Base-by-base conservation (phyloP, 2,797 vertebrate genomes). In the Ataeniobius toweri region DNA sequence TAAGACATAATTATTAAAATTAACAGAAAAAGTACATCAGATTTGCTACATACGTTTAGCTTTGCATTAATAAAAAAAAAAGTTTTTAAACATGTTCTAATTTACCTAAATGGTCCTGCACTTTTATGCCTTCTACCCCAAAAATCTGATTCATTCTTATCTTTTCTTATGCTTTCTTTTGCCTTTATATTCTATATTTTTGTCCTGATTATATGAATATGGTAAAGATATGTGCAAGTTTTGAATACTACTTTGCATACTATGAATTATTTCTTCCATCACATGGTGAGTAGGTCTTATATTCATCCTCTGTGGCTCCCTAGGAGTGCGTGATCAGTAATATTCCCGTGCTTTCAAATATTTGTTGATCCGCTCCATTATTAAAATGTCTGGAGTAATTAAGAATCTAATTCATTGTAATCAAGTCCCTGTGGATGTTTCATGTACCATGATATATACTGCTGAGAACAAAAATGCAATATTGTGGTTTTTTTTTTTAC, bases 321-420 rank as follows among this genome's bases (percentile, higher is more conserved):
- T 80, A 71, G 86, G 72, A 6, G 16, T 50, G 56, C 48, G 36
- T 10, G 26, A 86, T 83, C 69, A 73, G 75, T 51, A 69, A 46
- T 78, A 81, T 85, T 86, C 58, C 76, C 77, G 77, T 55, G 76
- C 68, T 82, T 44, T 73, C 72, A 76, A 78, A 83, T 82, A 85
- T 39, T 65, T 65, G 61, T 65, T 3, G 31, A 65, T 65, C 28
- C 0, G 16, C 20, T 36, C 31, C 61, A 65, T 65, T 89, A 90
- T 90, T 77, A 70, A 88, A 85, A 80, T 78, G 80, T 84, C 81
- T 85, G 28, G 68, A 75, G 81, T 88, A 86, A 93, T 92, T 88
- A 88, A 71, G 82, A 73, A 72, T 77, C 48, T 76, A 76, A 90
- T 90, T 91, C 77, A 55, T 76, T 74, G 63, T 82, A 72, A 89